phyloP scores from a whole-genome alignment of 2,113 vertebrate genomes.

The Sinocyclocheilus maitianheensis region DNA sequence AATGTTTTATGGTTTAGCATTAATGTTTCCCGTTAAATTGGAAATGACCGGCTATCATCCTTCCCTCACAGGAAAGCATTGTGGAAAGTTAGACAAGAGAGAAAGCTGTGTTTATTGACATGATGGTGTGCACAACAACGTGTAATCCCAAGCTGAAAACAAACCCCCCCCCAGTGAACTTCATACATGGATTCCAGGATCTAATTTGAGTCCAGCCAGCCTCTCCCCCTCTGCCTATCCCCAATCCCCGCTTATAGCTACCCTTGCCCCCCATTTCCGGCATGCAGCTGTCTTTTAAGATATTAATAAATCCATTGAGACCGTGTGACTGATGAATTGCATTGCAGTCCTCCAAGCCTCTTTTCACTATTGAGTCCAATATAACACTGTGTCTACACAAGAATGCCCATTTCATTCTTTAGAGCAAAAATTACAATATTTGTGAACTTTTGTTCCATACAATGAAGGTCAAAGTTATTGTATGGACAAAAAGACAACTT shows the following conservation, averaged over 20 bases:
- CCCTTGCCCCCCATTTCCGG: conserved; percentile 51
- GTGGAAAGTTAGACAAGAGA: conserved; percentile 9
- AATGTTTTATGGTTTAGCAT: conserved; percentile 4
- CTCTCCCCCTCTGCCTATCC: conserved; percentile 44
- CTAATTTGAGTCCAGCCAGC: conserved; percentile 76
- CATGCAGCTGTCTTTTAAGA: conserved; percentile 64
- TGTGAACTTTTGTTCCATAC: neutral
- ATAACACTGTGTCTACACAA: neutral
- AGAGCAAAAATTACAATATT: neutral
- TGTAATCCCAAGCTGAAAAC: conserved; percentile 67
- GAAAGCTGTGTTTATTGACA: conserved; percentile 26
- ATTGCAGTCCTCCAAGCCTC: conserved; percentile 34
- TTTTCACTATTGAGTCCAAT: conserved; percentile 26
- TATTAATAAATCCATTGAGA: conserved; percentile 67
- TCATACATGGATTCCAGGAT: conserved; percentile 75
- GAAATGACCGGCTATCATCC: neutral
- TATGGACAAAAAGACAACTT: neutral
- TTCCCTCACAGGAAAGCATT: neutral
- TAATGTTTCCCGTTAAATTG: neutral
- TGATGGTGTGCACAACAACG: conserved; percentile 44
- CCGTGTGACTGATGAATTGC: conserved; percentile 43
- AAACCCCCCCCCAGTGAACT: conserved; percentile 75
- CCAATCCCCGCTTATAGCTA: conserved; percentile 26
- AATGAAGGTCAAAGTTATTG: neutral
- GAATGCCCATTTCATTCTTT: neutral